phyloP scores from a whole-genome alignment of 2,888 invertebrate genomes.

The Patella caerulea region DNA sequence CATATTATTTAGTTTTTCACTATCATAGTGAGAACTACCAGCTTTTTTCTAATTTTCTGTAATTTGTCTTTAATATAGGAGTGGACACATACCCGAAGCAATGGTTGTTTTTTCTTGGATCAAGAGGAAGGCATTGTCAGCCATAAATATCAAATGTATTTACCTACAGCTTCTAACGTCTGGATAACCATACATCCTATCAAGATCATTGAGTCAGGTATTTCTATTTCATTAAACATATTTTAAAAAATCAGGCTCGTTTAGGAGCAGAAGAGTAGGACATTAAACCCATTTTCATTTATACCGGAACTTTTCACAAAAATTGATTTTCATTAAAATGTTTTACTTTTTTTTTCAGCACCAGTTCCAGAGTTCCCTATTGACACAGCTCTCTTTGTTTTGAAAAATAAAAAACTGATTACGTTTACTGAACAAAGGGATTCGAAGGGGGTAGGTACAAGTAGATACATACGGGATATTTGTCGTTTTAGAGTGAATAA shows the following conservation, averaged over 20 bases:
- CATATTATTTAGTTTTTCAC: too few species aligned
- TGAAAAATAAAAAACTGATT: constrained; percentile 55
- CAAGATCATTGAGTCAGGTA: constrained; percentile 29
- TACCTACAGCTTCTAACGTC: constrained; percentile 56
- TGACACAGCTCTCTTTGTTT: constrained; percentile 63
- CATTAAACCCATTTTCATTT: too few species aligned
- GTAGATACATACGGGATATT: neutral
- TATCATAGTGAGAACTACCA: too few species aligned
- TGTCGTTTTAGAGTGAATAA: too few species aligned
- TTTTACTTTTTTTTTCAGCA: neutral
- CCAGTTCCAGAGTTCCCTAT: constrained; percentile 30
- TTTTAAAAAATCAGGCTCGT: too few species aligned
- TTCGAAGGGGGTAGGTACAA: constrained; percentile 58
- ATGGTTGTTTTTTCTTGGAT: constrained; percentile 68
- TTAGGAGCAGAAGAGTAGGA: too few species aligned
- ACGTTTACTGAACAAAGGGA: constrained; percentile 65
- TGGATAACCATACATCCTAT: constrained; percentile 64
- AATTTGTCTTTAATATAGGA: constrained; percentile 48
- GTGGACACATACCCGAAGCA: constrained; percentile 57
- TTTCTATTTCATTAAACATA: too few species aligned
- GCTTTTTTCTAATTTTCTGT: too few species aligned
- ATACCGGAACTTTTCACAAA: too few species aligned
- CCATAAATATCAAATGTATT: constrained; percentile 61
- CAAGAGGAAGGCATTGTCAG: constrained; percentile 60
- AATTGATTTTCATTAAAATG: too few species aligned